Base-by-base conservation (phyloP, 2,797 vertebrate genomes). In the Myoxocephalus aenaeus region DNA sequence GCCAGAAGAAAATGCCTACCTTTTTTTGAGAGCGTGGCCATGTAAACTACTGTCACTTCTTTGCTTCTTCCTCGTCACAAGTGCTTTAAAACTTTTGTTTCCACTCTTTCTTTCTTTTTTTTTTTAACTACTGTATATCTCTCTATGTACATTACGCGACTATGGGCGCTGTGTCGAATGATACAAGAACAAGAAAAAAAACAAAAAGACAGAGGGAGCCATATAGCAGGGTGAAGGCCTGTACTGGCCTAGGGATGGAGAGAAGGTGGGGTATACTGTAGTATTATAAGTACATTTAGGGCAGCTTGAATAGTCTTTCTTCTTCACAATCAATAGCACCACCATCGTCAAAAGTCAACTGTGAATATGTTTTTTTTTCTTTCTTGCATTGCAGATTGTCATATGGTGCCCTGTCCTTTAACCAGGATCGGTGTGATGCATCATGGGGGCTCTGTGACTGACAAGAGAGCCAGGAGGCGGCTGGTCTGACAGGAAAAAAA, bases 111-210 rank as follows among this genome's bases (percentile, higher is more conserved):
- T 79, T 65, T 87, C 14, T 32, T 85, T 87, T 25, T 57, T 56
- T 29, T 56, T 87, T 80, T 73, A 61, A 81, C 87, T 81, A 75
- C 72, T 71, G 74, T 90, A 88, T 80, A 89, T 87, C 90, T 92
- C 87, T 92, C 83, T 92, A 92, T 93, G 82, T 93, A 95, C 93
- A 94, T 77, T 71, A 68, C 90, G 88, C 87, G 73, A 88, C 85
- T 84, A 85, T 56, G 83, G 82, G 77, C 70, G 87, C 83, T 56
- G 74, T 63, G 72, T 84, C 74, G 80, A 81, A 87, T 85, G 78
- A 87, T 86, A 91, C 76, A 85, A 82, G 32, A 78, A 88, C 81
- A 87, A 78, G 75, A 85, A 84, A 77, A 78, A 59, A n/a, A 25
- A 38, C n/a, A 34, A 44, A 81, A 83, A 84, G 78, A 87, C 67